Evolutionary conservation across 2,888 invertebrate genomes (phyloP).

Genomic region (Suillia variegata): DNA sequence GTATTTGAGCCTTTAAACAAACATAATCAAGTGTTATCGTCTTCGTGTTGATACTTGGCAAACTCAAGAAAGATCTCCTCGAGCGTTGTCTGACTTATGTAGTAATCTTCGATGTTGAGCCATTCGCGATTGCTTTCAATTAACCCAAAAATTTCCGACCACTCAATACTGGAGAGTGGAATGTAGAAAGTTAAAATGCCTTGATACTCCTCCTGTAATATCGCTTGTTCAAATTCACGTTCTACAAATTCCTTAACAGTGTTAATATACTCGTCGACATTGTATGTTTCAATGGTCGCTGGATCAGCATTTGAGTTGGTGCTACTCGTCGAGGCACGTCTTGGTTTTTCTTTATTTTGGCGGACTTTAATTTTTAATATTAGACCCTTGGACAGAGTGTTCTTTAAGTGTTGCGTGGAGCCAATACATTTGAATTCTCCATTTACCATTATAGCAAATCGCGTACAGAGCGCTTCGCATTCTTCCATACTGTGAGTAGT

Average conservation of each 20-base stretch:
- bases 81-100: constrained; percentile 75
- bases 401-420: constrained; percentile 72
- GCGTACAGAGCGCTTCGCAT: constrained; percentile 77
- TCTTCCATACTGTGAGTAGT: constrained; percentile 85
- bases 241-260: constrained; percentile 27
- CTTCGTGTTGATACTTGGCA: constrained; percentile 62
- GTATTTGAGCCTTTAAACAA: too few species aligned
- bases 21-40: too few species aligned
- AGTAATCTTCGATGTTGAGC: constrained; percentile 73
- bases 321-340: not conserved
- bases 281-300: not conserved
- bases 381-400: constrained; percentile 65
- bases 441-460: constrained; percentile 78
- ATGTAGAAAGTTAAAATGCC: constrained; percentile 72
- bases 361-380: constrained; percentile 59
- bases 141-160: constrained; percentile 71
- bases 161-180: constrained; percentile 62
- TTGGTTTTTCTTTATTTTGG: too few species aligned
- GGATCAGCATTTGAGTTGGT: too few species aligned
- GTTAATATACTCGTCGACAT: constrained; percentile 18
- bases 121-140: constrained; percentile 67
- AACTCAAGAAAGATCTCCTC: constrained; percentile 76
- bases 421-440: constrained; percentile 74
- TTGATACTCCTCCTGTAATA: constrained; percentile 66
- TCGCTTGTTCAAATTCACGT: constrained; percentile 26